These are phyloP conservation scores for Luffia ferchaultella DNA, from an alignment of 2,888 invertebrate genomes.

Conservation along the genomic window DNA sequence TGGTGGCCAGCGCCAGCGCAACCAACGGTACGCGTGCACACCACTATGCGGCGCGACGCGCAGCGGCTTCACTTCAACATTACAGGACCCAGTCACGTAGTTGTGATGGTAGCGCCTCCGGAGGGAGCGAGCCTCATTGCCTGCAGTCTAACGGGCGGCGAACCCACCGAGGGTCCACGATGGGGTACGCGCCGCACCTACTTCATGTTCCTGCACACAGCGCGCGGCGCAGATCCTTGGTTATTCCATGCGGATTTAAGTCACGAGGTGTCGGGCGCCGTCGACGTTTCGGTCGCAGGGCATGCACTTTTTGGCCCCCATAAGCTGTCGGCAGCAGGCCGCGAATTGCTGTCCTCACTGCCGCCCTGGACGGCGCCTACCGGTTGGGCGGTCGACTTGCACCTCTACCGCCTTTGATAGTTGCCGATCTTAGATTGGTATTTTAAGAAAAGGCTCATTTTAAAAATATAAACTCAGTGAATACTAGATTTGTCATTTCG, in stretches of 20 bases:
- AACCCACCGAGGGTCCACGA: conserved; percentile 61
- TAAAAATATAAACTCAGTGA: neutral
- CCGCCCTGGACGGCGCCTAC: conserved; percentile 72
- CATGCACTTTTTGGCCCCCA: conserved; percentile 67
- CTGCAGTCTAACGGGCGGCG: conserved; percentile 53
- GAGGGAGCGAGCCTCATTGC: conserved; percentile 47
- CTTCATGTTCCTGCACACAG: conserved; percentile 27
- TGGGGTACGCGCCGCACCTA: conserved; percentile 53
- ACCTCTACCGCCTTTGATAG: conserved; percentile 47
- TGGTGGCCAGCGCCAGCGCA: conserved; percentile 63
- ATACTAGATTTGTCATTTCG: neutral
- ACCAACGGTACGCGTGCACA: conserved; percentile 41
- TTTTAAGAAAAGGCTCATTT: neutral
- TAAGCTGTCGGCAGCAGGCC: conserved; percentile 55
- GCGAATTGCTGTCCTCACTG: conserved; percentile 63
- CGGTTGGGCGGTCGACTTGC: conserved; percentile 76
- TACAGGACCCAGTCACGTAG: conserved; percentile 25
- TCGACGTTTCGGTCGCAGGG: conserved; percentile 68
- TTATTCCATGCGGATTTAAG: neutral
- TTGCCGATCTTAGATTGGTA: neutral
- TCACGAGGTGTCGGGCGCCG: conserved; percentile 14
- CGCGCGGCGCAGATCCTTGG: conserved; percentile 15
- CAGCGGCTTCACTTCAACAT: neutral
- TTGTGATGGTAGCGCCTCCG: conserved; percentile 68
- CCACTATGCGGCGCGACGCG: conserved; percentile 7